Percentiles rank a stretch among this genome's conserved stretches.
phyloP scores from a whole-genome alignment of 2,113 vertebrate species.

The Strix aluco region DNA sequence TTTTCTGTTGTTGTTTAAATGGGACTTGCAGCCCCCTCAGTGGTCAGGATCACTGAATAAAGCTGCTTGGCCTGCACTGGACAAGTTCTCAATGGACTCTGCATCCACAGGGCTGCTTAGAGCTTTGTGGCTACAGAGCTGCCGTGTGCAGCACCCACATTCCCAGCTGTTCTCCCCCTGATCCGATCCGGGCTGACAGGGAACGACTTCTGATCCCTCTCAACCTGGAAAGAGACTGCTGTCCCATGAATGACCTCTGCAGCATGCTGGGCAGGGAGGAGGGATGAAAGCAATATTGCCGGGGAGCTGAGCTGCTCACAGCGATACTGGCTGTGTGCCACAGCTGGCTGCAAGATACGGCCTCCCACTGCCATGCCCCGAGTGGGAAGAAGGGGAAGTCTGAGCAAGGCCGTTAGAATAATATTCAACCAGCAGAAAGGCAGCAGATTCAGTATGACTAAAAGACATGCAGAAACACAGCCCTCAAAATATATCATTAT shows the following conservation, averaged over 20 bases:
- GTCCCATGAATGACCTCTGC: neutral
- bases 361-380: neutral
- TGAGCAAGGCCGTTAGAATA: neutral
- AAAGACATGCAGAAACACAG: neutral
- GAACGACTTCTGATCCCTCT: neutral
- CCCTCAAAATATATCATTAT: neutral
- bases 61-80: neutral
- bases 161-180: constrained; percentile 35
- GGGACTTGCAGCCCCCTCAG: neutral
- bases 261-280: neutral
- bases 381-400: neutral
- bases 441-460: neutral
- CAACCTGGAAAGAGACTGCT: neutral
- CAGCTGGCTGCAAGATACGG: neutral
- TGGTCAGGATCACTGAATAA: neutral
- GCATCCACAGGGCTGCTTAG: neutral
- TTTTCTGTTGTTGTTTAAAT: neutral
- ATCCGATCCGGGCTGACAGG: fast-evolving
- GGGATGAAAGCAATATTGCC: neutral
- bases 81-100: neutral
- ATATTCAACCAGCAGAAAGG: neutral
- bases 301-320: neutral
- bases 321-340: neutral
- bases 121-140: neutral
- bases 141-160: neutral